phyloP scores from a whole-genome alignment of 2,888 invertebrate species.

The Hermaeophaga mercurialis region DNA sequence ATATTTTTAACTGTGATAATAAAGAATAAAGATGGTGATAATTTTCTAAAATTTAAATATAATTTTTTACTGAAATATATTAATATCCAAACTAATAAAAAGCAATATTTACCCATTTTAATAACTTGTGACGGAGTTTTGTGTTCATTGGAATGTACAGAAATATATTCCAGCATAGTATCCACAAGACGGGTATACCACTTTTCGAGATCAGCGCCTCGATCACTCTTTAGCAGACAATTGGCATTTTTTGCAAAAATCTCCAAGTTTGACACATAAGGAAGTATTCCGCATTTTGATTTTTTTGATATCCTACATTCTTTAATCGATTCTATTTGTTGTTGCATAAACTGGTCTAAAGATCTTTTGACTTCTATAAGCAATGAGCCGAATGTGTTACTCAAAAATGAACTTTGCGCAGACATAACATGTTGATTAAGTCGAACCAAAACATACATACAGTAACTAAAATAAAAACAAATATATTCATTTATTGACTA shows the following conservation, averaged over 20 bases:
- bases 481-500: no score
- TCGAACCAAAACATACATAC: slow-evolving; percentile 90
- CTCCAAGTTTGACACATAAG: slow-evolving; percentile 89
- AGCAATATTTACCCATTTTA: slow-evolving; percentile 84
- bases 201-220: slow-evolving; percentile 89
- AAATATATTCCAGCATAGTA: slow-evolving; percentile 83
- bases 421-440: slow-evolving; percentile 92
- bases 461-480: slow-evolving; percentile 69
- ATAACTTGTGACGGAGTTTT: slow-evolving; percentile 93
- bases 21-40: slow-evolving; percentile 91
- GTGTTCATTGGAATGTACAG: slow-evolving; percentile 76
- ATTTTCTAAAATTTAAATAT: slow-evolving; percentile 71
- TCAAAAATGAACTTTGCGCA: slow-evolving; percentile 85
- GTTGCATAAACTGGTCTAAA: slow-evolving; percentile 90
- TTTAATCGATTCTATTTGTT: slow-evolving; percentile 78
- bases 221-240: slow-evolving; percentile 84
- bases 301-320: slow-evolving; percentile 67
- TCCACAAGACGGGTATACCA: slow-evolving; percentile 84
- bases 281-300: slow-evolving; percentile 86
- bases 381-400: slow-evolving; percentile 85
- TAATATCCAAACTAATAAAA: no score
- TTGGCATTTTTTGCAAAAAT: slow-evolving; percentile 87
- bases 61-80: not conserved
- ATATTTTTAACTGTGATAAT: slow-evolving; percentile 86
- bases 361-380: slow-evolving; percentile 87